A percentile compares a stretch with the other conserved stretches of the same genome.
phyloP scores from a whole-genome alignment of 2,113 vertebrate species.

The Chinchilla lanigera region DNA sequence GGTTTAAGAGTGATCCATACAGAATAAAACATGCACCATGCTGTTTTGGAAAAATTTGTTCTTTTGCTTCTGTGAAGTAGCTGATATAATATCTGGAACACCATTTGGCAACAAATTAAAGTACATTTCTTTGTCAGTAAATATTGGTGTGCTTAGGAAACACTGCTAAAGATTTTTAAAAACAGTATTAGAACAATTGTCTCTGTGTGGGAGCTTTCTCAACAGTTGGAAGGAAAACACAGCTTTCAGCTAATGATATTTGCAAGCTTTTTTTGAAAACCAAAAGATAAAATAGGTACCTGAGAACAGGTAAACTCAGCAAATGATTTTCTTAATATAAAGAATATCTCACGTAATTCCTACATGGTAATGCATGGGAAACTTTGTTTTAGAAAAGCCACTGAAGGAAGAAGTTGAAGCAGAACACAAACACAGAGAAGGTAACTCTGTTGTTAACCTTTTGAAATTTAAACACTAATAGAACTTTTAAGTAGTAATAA shows the following conservation, averaged over 20 bases:
- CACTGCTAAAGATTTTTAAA: neutral
- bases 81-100: neutral
- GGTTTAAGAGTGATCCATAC: neutral
- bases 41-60: neutral
- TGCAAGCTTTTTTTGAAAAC: neutral
- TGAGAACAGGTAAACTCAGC: neutral
- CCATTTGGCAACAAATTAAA: neutral
- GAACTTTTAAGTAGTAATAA: neutral
- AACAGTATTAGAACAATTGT: neutral
- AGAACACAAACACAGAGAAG: neutral
- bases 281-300: neutral
- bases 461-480: neutral
- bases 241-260: neutral
- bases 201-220: neutral
- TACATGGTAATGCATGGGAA: neutral
- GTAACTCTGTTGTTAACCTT: neutral
- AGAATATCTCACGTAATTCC: neutral
- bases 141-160: neutral
- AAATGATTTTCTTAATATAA: neutral
- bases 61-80: neutral
- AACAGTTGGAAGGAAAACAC: neutral
- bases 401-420: neutral
- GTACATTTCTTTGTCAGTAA: neutral
- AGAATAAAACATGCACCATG: neutral
- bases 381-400: neutral